Conservation (phyloP, 2,888 invertebrate species). For the Dermolepida albohirtum region DNA sequence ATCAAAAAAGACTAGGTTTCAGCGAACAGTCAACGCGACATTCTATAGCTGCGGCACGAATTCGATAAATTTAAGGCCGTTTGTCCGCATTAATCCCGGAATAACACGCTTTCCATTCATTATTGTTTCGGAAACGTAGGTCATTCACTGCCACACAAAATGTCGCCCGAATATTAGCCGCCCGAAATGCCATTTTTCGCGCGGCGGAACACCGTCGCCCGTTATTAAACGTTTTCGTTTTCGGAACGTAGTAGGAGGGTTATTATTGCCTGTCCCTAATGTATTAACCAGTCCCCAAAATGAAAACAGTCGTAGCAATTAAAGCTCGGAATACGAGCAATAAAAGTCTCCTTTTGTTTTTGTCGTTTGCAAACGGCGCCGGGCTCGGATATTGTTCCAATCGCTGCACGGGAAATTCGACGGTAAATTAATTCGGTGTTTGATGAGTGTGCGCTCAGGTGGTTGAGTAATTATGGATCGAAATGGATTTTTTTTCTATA, state of each 20-base stretch:
- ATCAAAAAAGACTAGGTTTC: no score
- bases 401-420: conserved; percentile 1
- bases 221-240: conserved; percentile 30
- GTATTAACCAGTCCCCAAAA: conserved; percentile 21
- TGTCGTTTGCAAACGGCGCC: conserved; percentile 5
- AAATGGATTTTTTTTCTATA: neutral
- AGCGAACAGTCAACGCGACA: neutral
- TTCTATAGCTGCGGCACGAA: conserved; percentile 8
- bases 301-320: conserved; percentile 30
- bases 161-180: conserved; percentile 2
- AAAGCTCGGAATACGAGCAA: conserved; percentile 16
- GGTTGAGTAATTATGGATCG: neutral
- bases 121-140: conserved; percentile 15
- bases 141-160: conserved; percentile 1
- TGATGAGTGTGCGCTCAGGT: neutral
- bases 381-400: conserved; percentile 21
- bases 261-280: conserved; percentile 24
- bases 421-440: conserved; percentile 1
- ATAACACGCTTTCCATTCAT: conserved; percentile 29
- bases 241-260: conserved; percentile 4
- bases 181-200: neutral
- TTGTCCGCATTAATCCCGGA: conserved; percentile 26
- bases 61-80: conserved; percentile 30
- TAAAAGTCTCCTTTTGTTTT: conserved; percentile 28
- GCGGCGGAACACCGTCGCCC: neutral